These are phyloP conservation scores for Julus scandinavius DNA, from an alignment of 2,888 invertebrate species.

Conservation along the genomic window DNA sequence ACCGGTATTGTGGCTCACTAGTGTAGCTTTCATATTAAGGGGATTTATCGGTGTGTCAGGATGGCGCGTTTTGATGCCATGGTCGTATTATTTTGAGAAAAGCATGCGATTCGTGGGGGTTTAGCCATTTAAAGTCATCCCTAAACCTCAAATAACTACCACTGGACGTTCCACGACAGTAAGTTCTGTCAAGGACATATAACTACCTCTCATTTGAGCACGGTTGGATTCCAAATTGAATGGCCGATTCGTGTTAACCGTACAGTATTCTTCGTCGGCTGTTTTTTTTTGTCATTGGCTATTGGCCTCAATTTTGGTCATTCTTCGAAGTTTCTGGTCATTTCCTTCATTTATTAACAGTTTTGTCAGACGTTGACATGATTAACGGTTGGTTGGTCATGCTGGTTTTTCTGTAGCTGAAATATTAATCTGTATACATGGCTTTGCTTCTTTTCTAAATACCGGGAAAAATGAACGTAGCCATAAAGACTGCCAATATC, in stretches of 20 bases:
- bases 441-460: too few relatives aligned
- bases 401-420: too few relatives aligned
- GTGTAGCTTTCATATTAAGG: background rate
- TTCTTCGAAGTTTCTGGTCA: background rate
- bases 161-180: background rate
- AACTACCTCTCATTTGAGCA: background rate
- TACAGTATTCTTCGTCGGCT: too few relatives aligned
- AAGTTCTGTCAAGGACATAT: background rate
- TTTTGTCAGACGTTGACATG: too few relatives aligned
- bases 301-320: background rate
- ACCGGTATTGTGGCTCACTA: background rate
- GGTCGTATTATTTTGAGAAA: slow-evolving; percentile 27
- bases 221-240: background rate
- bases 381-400: too few relatives aligned
- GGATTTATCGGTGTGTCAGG: background rate
- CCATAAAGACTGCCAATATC: too few relatives aligned
- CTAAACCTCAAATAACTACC: background rate
- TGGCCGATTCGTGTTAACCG: too few relatives aligned
- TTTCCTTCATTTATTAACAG: too few relatives aligned
- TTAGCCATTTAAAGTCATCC: background rate
- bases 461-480: too few relatives aligned
- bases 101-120: background rate
- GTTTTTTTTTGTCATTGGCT: background rate
- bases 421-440: too few relatives aligned
- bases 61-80: slow-evolving; percentile 22